Base-by-base conservation (phyloP, 2,113 vertebrate genomes). In the Gallinago media region DNA sequence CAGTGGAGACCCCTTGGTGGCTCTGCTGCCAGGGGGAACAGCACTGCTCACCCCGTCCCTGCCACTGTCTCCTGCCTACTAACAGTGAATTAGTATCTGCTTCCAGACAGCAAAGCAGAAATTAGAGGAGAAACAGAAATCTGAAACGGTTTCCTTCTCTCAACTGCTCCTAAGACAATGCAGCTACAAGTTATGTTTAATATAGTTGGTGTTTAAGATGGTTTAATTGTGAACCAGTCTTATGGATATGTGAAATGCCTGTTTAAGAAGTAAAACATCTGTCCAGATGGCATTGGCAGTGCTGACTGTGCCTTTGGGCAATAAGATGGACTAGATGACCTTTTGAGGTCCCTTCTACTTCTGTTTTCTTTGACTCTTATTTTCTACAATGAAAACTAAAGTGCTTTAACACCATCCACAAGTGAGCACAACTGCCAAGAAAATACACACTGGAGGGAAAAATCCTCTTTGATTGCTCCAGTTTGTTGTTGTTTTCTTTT, bases 391-490 rank as follows among this genome's bases (percentile, higher is more conserved):
- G 44, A 82, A 93, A 94, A 71, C 42, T 67, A 32, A 90, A 96
- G 38, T 65, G 59, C 47, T 94, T 72, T 91, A 92, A 78, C 79
- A 79, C 52, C 61, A 74, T 75, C 79, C 85, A 87, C 65, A 86
- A 86, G 40, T 81, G 61, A 94, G 56, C 62, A 81, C 44, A 96
- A 92, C 75, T 81, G 56, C 58, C 38, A 90, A 49, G 65, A 93
- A 96, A 95, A 93, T 52, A 88, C 55, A 94, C 61, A 87, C 38
- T 71, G 32, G 71, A 81, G n/a, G 23, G 56, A 92, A 94, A 91
- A 91, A 81, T 78, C 61, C 56, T 78, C 70, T 81, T 96, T 93
- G 90, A 90, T 77, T 80, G 56, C 68, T 85, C 66, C 12, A 21
- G 21, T 6, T n/a, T n/a, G 27, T 27, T 38, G 10, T 38, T 34